Evolutionary conservation across 2,888 invertebrate species (phyloP), one percentile per base, ranked within the genome.

Genomic region (Hetaerina titia): DNA sequence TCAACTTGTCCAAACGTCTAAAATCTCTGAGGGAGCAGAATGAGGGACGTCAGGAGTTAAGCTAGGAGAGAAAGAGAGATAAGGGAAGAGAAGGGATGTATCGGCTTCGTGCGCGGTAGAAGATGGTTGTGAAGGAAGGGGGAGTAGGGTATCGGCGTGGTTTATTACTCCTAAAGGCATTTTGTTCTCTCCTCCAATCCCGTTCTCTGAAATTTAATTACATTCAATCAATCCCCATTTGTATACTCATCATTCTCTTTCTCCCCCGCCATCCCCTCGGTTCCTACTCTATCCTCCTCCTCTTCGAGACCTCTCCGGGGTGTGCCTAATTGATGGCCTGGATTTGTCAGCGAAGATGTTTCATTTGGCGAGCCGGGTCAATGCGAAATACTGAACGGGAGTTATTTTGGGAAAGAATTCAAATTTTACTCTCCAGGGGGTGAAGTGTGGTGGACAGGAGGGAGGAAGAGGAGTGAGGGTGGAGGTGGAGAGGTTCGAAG

Each of bases 321-420:
- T 69, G 69, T 13, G n/a, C 5, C 22, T 92, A 74, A 92, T 25
- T 92, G 69, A 92, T 92, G 92, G 74, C 56, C 45, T 13, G 92
- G 92, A 92, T 92, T 92, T 92, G n/a, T 74, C 69, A 69, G 69
- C 45, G 22, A 15, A 56, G 74, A 74, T 92, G 57, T 69, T 92
- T 81, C 25, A 57, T 57, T 89, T 56, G 90, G 92, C 45, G 69
- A 89, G 89, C 15, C 13, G 58, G 89, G 89, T 9, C 89, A 92
- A 45, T 17, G 56, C n/a, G 92, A 64, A 64, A 31, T 19, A 45
- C 15, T 19, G 56, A 56, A n/a, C 15, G 58, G 5, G 57, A 25
- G 22, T 11, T 6, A 31, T 31, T 13, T 81, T 13, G 4, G 25
- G 31, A 13, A 31, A 13, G 81, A 81, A 81, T 31, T 81, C 31